Base-by-base conservation (phyloP, 2,797 vertebrate genomes). In the Pseudotriccus pelzelni region DNA sequence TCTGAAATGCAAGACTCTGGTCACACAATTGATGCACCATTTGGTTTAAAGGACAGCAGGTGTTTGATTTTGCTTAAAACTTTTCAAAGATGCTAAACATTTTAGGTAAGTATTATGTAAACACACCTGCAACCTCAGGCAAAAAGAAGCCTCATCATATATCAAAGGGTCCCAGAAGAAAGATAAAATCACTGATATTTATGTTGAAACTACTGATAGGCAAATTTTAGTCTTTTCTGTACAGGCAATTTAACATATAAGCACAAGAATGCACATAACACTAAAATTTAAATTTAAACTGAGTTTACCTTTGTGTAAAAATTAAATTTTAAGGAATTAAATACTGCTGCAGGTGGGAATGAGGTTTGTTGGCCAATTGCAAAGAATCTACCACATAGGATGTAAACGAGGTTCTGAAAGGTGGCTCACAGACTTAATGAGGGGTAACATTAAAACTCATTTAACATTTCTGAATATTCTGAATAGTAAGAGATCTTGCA, bases 71-170 rank as follows among this genome's bases (percentile, higher is more conserved):
- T 70, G 6, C 72, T 25, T 83, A 32, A 25, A 79, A 77, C 14
- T 18, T 90, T 80, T 74, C 18, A 43, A 90, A 37, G 27, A 20
- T 46, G 18, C 9, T 83, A 25, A 80, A 76, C 24, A 9, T 63
- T 78, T 78, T 79, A 30, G 41, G 16, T 8, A 55, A 87, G 27
- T 64, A 68, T 72, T 87, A 70, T 34, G 41, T 64, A 94, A 95
- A 93, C 76, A 94, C 82, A 93, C 49, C 82, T 87, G 79, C 75
- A 62, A 89, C 53, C 64, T 89, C 60, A 85, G 64, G 46, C 53
- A 52, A 68, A 92, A 93, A 87, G 62, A 70, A 27, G 6, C 21
- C 64, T 74, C 34, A 70, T 36, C 6, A 2, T 66, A 27, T 76
- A 94, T 83, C 75, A 96, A 92, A 92, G 87, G 14, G 77, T 14